phyloP scores from a whole-genome alignment of 2,797 vertebrate genomes.

The Gallinago nigripennis region DNA sequence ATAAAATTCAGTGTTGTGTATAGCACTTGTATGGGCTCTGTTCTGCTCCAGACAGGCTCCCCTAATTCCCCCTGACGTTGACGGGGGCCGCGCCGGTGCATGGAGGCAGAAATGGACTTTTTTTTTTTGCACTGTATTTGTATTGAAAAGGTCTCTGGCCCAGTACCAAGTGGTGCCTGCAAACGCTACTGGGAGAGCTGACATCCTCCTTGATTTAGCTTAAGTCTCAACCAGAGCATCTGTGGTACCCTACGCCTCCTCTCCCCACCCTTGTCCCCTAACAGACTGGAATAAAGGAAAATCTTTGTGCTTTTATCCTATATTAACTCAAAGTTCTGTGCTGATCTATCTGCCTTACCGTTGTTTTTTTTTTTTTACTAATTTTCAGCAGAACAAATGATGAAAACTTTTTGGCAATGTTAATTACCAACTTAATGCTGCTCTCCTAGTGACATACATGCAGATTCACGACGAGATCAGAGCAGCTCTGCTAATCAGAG shows the following conservation, averaged over 20 bases:
- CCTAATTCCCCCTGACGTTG: background rate
- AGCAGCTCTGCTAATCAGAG: conserved; percentile 20
- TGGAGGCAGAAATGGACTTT: background rate
- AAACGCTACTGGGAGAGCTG: rapidly evolving
- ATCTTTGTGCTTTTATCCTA: background rate
- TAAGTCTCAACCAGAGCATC: background rate
- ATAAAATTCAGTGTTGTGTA: background rate
- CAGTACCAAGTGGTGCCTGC: background rate
- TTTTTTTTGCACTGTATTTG: rapidly evolving
- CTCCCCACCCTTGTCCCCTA: background rate
- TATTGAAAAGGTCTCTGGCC: background rate
- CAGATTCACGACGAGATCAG: background rate
- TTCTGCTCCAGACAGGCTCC: background rate
- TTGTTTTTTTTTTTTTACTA: background rate
- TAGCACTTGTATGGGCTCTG: background rate
- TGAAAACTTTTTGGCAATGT: background rate
- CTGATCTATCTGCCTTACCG: background rate
- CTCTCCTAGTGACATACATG: background rate
- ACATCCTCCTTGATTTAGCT: background rate
- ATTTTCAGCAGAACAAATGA: background rate
- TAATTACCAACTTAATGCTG: conserved; percentile 18
- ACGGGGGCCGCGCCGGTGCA: background rate
- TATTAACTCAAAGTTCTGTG: too few relatives aligned
- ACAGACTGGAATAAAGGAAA: background rate
- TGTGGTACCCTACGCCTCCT: rapidly evolving